phyloP scores from a whole-genome alignment of 1,140 invertebrate genomes.

The Brachystomella parvula region DNA sequence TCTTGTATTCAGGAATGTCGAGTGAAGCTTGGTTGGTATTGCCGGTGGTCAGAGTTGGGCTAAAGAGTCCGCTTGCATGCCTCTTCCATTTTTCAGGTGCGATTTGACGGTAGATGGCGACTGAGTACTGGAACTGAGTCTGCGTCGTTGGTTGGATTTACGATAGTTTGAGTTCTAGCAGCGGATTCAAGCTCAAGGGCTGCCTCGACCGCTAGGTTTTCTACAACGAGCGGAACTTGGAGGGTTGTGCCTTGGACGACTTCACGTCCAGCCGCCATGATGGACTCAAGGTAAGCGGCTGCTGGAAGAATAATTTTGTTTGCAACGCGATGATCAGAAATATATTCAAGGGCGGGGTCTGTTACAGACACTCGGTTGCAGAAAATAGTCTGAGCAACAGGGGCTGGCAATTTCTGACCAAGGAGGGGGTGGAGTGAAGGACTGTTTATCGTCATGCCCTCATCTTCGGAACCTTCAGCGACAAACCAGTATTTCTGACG shows the following conservation, averaged over 20 bases:
- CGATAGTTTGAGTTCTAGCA: not conserved
- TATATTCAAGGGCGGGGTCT: not conserved
- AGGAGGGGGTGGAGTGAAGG: not conserved
- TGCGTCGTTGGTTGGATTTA: not conserved
- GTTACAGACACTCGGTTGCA: not conserved
- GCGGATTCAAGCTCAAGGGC: not conserved
- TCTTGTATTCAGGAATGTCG: not conserved
- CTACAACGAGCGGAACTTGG: not conserved
- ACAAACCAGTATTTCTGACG: conserved; percentile 24
- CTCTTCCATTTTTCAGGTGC: conserved; percentile 1
- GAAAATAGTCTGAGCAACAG: not conserved
- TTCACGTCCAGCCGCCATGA: conserved; percentile 16
- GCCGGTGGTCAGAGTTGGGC: not conserved
- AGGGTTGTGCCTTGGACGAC: not conserved
- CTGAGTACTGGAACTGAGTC: not conserved
- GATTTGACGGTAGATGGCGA: not conserved
- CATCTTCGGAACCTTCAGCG: not conserved
- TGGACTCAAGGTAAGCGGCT: conserved; percentile 16
- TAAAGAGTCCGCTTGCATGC: not conserved
- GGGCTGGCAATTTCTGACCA: not conserved
- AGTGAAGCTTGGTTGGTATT: not conserved
- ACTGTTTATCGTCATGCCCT: not conserved
- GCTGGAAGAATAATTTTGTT: conserved; percentile 15
- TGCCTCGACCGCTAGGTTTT: conserved; percentile 2
- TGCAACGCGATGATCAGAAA: conserved; percentile 14